Conservation (phyloP, 2,888 invertebrate genomes). For the Drosophila acutilabella region DNA sequence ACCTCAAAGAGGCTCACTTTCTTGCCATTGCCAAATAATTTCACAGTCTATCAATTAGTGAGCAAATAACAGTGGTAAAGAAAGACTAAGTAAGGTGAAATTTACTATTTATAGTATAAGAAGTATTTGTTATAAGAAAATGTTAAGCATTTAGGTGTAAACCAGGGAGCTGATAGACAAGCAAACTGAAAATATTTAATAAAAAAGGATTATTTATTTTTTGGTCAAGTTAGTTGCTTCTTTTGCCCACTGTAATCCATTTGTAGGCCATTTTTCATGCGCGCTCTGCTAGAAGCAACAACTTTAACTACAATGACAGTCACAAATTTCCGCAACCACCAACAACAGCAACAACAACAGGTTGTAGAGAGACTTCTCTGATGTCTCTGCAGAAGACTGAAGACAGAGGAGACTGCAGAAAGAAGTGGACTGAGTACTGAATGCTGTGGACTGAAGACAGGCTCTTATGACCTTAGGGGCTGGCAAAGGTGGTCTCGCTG, state of each 20-base stretch:
- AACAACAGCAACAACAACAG: not conserved
- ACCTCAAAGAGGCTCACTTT: constrained; percentile 49
- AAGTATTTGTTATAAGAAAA: too few species aligned
- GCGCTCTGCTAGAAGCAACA: constrained; percentile 31
- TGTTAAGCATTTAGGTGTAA: too few species aligned
- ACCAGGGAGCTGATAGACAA: too few species aligned
- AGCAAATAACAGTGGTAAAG: constrained; percentile 26
- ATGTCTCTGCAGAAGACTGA: constrained; percentile 9
- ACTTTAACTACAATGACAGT: constrained; percentile 16
- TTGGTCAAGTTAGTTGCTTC: too few species aligned
- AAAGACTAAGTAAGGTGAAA: not conserved
- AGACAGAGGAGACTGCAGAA: constrained; percentile 10
- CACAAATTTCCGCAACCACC: constrained; percentile 35
- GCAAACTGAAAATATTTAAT: too few species aligned
- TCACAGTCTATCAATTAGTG: constrained; percentile 81
- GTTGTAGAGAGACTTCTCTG: not conserved
- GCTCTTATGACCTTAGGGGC: constrained; percentile 77
- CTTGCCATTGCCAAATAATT: constrained; percentile 70
- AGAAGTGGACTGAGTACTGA: constrained; percentile 19
- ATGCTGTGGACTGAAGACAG: constrained; percentile 42
- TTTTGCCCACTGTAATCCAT: constrained; percentile 35
- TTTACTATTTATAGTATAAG: too few species aligned
- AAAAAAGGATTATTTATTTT: too few species aligned
- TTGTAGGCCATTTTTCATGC: constrained; percentile 47
- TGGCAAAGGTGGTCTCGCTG: constrained; percentile 82